A percentile compares a stretch with the other conserved stretches of the same genome.
Evolutionary conservation across 2,797 vertebrate species (phyloP).

Genomic region (Leptodactylus fallax): DNA sequence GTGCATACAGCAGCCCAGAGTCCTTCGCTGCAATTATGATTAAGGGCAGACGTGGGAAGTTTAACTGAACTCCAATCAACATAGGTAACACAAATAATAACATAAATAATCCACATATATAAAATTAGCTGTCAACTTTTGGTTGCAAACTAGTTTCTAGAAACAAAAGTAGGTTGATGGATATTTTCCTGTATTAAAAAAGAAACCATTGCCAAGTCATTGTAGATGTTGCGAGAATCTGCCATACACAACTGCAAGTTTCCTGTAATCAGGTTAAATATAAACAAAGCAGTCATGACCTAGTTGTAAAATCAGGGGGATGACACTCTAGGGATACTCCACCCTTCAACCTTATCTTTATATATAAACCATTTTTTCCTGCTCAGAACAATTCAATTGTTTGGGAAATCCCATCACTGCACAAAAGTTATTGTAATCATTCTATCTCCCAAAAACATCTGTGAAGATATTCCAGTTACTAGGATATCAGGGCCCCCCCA

Average conservation of each 20-base stretch:
- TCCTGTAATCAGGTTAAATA: conserved; percentile 9
- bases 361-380: background rate
- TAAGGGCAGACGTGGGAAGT: no score
- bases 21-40: no score
- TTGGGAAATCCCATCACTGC: conserved; percentile 1
- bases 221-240: background rate
- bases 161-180: background rate
- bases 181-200: background rate
- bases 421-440: background rate
- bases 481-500: background rate
- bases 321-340: background rate
- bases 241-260: background rate
- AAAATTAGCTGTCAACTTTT: background rate
- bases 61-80: no score
- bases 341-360: background rate
- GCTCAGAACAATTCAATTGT: background rate
- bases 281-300: background rate
- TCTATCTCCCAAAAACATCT: background rate
- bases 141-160: background rate
- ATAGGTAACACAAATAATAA: no score
- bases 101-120: background rate
- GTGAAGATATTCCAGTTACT: background rate
- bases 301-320: background rate
- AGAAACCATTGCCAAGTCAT: background rate
- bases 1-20: no score